phyloP scores from a whole-genome alignment of 1,140 invertebrate genomes.

The Drosophila chauvacae region DNA sequence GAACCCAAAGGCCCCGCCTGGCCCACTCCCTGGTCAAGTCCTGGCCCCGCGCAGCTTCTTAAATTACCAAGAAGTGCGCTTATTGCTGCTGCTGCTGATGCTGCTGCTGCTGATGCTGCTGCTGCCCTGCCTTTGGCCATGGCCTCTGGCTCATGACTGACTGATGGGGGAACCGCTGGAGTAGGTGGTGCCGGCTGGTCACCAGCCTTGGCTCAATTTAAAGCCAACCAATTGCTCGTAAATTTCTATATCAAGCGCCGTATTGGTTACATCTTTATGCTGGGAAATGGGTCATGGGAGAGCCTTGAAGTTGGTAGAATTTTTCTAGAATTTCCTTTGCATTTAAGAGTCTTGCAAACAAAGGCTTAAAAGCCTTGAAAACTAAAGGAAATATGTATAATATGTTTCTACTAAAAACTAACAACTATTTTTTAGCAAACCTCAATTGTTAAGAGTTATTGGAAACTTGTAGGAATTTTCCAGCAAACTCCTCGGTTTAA shows the following conservation, averaged over 20 bases:
- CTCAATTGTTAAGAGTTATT: too few relatives aligned
- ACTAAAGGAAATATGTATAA: too few relatives aligned
- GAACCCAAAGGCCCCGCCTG: conserved; percentile 49
- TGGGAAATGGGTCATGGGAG: neutral
- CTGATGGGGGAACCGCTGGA: neutral
- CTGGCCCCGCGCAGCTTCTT: conserved; percentile 55
- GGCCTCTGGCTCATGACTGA: conserved; percentile 36
- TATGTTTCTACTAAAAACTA: too few relatives aligned
- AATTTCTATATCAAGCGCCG: conserved; percentile 24
- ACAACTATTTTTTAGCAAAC: too few relatives aligned
- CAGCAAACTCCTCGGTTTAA: too few relatives aligned
- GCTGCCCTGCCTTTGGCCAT: conserved; percentile 47
- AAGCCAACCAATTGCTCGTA: conserved; percentile 41
- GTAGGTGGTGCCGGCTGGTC: neutral
- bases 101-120: conserved; percentile 38
- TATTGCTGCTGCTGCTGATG: conserved; percentile 42
- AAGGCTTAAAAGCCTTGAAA: neutral
- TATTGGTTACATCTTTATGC: neutral
- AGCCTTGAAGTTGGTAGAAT: neutral
- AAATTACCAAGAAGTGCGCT: conserved; percentile 77
- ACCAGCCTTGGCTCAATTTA: conserved; percentile 58
- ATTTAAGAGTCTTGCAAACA: neutral
- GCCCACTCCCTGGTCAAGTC: conserved; percentile 38
- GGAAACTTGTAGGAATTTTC: too few relatives aligned
- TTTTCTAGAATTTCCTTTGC: neutral